A percentile compares a stretch with the other conserved stretches of the same genome.
Evolutionary conservation across 2,888 invertebrate species (phyloP).

Genomic region (Drosophila atripex): DNA sequence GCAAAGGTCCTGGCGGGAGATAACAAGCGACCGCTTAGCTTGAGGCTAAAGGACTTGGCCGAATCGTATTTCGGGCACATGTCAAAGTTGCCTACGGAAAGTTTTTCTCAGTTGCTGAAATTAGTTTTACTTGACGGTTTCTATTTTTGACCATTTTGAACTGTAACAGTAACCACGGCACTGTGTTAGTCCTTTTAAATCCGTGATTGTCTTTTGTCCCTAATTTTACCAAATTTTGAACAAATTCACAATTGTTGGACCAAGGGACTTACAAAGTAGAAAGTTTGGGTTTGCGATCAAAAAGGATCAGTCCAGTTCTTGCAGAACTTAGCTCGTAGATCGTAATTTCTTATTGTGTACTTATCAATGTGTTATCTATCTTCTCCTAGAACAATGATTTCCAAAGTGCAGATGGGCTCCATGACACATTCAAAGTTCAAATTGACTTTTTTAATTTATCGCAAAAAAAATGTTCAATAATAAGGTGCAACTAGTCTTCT

Average conservation of each 20-base stretch:
- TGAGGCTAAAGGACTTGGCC: constrained; percentile 69
- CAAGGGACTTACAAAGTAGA: not conserved
- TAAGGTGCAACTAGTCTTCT: too few species aligned
- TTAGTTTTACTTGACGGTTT: constrained; percentile 63
- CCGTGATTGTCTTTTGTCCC: not conserved
- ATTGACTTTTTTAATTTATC: too few species aligned
- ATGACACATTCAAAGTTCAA: too few species aligned
- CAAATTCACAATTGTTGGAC: not conserved
- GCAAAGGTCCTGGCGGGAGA: constrained; percentile 50
- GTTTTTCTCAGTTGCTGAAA: constrained; percentile 61
- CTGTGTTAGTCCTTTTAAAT: constrained; percentile 7
- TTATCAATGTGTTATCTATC: too few species aligned
- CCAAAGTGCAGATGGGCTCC: too few species aligned
- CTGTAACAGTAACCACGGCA: not conserved
- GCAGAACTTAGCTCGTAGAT: too few species aligned
- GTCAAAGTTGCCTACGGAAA: constrained; percentile 69
- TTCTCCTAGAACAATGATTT: too few species aligned
- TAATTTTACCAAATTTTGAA: not conserved
- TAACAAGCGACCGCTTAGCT: constrained; percentile 60
- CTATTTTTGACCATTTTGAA: constrained; percentile 27
- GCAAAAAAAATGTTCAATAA: too few species aligned
- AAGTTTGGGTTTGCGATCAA: too few species aligned
- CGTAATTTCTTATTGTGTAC: too few species aligned
- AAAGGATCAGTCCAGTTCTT: too few species aligned
- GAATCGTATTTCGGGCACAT: constrained; percentile 67